These are phyloP conservation scores for Marisa cornuarietis DNA, from an alignment of 1,140 invertebrate genomes.

Conservation along the genomic window DNA sequence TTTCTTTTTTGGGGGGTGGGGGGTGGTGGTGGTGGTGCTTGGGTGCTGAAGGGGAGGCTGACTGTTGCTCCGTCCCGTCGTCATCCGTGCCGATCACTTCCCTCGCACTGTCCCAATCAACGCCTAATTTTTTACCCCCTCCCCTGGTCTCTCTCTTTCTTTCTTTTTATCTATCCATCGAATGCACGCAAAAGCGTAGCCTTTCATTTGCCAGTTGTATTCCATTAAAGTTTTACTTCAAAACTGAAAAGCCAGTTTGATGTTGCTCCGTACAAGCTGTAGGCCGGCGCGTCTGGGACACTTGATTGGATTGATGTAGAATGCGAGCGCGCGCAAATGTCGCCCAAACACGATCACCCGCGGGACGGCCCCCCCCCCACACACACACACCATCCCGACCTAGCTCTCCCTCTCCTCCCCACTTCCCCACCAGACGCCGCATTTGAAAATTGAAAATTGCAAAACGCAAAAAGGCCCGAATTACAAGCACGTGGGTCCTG, in stretches of 20 bases:
- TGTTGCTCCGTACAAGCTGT: constrained; percentile 9
- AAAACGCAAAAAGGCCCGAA: constrained; percentile 5
- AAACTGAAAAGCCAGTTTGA: constrained; percentile 5
- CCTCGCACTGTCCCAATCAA: not conserved
- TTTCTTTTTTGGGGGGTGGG: not conserved
- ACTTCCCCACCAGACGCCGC: not conserved
- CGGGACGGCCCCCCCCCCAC: not conserved
- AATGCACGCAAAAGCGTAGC: not conserved
- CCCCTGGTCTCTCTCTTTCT: not conserved
- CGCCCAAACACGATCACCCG: not conserved
- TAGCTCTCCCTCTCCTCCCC: no score
- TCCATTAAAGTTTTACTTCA: constrained; percentile 9
- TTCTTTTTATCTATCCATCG: not conserved
- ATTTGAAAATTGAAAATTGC: constrained; percentile 13
- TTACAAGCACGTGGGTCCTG: not conserved
- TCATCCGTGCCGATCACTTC: not conserved
- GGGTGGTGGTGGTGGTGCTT: no score
- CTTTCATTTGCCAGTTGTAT: not conserved
- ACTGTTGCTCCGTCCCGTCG: not conserved
- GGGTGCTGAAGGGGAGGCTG: not conserved
- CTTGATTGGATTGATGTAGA: constrained; percentile 9
- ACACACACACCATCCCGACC: no score
- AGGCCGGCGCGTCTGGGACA: not conserved
- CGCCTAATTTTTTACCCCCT: not conserved
- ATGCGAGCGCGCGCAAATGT: not conserved